A percentile compares a stretch with the other conserved stretches of the same genome.
phyloP scores from a whole-genome alignment of 2,797 vertebrate species.

The Mormyrops boulengeri region DNA sequence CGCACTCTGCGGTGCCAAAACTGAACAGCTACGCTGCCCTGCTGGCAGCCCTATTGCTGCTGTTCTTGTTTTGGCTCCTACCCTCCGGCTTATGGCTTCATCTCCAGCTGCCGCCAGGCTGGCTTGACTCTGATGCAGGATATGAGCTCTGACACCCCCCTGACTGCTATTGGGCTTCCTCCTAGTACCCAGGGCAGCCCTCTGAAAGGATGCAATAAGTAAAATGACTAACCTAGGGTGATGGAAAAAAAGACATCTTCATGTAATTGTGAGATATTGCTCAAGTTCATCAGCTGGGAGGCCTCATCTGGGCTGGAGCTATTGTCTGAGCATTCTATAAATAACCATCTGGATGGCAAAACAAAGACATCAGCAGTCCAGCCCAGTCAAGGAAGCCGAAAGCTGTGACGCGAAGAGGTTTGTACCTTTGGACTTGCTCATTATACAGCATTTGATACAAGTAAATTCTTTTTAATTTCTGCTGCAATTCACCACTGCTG shows the following conservation, averaged over 20 bases:
- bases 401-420: background rate
- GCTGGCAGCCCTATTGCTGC: background rate
- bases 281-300: background rate
- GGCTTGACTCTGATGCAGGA: conserved; percentile 12
- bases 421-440: background rate
- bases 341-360: conserved; percentile 29
- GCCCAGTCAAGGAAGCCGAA: background rate
- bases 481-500: too few relatives aligned
- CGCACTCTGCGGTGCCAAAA: background rate
- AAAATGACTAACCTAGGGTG: background rate
- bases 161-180: conserved; percentile 34
- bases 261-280: conserved; percentile 31
- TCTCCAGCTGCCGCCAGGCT: conserved; percentile 12
- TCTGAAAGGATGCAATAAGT: background rate
- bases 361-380: background rate
- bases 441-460: background rate
- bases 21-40: background rate
- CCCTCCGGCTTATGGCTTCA: background rate
- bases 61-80: background rate
- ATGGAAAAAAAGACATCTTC: conserved; percentile 19
- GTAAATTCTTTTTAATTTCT: background rate
- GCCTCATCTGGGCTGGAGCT: background rate
- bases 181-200: background rate
- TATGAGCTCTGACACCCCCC: conserved; percentile 30
- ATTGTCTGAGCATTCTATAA: conserved; percentile 30